Conservation (phyloP, 2,888 invertebrate genomes). For the Plebejus anna region DNA sequence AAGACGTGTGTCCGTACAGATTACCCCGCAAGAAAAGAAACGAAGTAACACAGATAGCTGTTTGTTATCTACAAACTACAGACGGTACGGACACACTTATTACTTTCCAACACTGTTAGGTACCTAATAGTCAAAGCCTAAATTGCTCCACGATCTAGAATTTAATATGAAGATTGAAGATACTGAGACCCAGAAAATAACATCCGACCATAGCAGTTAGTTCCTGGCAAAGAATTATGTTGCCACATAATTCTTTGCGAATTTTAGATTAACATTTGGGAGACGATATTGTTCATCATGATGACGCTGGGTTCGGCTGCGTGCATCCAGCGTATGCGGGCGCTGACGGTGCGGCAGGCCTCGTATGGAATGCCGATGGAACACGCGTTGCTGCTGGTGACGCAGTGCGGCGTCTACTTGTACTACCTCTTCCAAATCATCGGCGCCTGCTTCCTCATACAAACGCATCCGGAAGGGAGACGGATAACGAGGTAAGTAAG, state of each 20-base stretch:
- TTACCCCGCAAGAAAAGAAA: too few relatives aligned
- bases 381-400: slow-evolving; percentile 86
- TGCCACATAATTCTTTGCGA: not conserved
- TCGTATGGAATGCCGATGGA: slow-evolving; percentile 78
- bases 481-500: slow-evolving; percentile 60
- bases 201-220: too few relatives aligned
- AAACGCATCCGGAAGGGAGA: slow-evolving; percentile 57
- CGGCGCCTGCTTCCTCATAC: slow-evolving; percentile 82
- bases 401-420: slow-evolving; percentile 89
- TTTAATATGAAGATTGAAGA: too few relatives aligned
- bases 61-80: too few relatives aligned
- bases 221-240: too few relatives aligned
- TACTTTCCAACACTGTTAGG: too few relatives aligned
- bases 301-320: slow-evolving; percentile 67
- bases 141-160: too few relatives aligned
- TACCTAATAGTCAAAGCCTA: too few relatives aligned
- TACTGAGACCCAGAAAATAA: too few relatives aligned
- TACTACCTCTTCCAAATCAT: slow-evolving; percentile 89
- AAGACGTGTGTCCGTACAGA: too few relatives aligned
- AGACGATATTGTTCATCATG: slow-evolving; percentile 63
- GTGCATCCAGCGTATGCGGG: slow-evolving; percentile 67
- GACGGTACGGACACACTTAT: too few relatives aligned
- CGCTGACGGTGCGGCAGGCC: slow-evolving; percentile 55
- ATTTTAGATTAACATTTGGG: slow-evolving; percentile 80
- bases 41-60: too few relatives aligned